phyloP scores from a whole-genome alignment of 1,140 invertebrate species.

The Cylas formicarius region DNA sequence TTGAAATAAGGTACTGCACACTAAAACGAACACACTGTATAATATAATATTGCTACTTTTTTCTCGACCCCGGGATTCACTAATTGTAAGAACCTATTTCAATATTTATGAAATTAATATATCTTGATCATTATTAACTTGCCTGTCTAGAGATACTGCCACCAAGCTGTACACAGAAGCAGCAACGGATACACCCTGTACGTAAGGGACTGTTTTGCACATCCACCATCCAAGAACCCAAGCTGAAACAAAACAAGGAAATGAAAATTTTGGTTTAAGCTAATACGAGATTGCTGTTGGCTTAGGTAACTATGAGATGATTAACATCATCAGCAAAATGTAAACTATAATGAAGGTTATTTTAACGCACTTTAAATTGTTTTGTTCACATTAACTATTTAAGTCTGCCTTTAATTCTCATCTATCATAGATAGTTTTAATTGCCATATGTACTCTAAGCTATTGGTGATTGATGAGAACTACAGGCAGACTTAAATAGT shows the following conservation, averaged over 20 bases:
- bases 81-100: neutral
- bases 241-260: slow-evolving; percentile 56
- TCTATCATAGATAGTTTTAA: neutral
- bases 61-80: too few relatives aligned
- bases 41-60: neutral
- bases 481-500: too few relatives aligned
- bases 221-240: slow-evolving; percentile 89
- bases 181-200: slow-evolving; percentile 89
- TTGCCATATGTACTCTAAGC: too few relatives aligned
- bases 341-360: neutral
- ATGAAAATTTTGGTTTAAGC: neutral
- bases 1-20: neutral
- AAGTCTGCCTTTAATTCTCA: neutral
- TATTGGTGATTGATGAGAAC: too few relatives aligned
- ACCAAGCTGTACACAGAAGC: slow-evolving; percentile 91
- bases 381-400: neutral
- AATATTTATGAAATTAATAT: neutral
- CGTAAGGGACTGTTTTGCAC: slow-evolving; percentile 90
- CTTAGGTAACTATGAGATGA: neutral
- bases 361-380: neutral
- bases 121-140: slow-evolving; percentile 43
- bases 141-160: slow-evolving; percentile 90
- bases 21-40: neutral
- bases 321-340: neutral
- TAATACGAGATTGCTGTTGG: neutral